Percentiles rank a stretch among this genome's conserved stretches.
These are phyloP conservation scores for Rhopalosiphum nymphaeae DNA, from an alignment of 2,888 invertebrate genomes.

Conservation along the genomic window DNA sequence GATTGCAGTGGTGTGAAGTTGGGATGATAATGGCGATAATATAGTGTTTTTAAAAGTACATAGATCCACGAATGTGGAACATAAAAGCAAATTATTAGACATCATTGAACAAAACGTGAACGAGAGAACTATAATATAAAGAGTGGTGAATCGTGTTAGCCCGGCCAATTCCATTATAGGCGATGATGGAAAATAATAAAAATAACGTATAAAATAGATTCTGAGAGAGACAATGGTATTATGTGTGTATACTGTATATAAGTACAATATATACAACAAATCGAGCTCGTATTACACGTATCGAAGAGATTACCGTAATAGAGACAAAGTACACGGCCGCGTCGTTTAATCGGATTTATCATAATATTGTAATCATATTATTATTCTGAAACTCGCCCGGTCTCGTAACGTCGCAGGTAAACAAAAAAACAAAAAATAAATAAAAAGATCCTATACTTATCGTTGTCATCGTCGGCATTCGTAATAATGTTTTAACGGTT, in stretches of 20 bases:
- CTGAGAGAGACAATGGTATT: background rate
- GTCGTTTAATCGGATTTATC: background rate
- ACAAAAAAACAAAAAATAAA: background rate
- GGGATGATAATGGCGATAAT: background rate
- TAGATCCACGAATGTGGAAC: background rate
- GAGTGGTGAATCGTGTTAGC: background rate
- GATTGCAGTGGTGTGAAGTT: background rate
- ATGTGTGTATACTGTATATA: background rate
- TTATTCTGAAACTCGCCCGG: background rate
- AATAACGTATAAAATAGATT: background rate
- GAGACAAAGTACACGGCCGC: background rate
- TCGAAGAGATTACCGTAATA: background rate
- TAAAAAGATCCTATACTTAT: background rate
- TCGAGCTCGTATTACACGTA: background rate
- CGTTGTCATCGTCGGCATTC: background rate
- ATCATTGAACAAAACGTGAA: slow-evolving; percentile 4
- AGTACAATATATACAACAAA: background rate
- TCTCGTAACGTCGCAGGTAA: background rate
- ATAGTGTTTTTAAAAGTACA: background rate
- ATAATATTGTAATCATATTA: background rate
- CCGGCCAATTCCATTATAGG: background rate
- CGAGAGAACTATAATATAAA: background rate
- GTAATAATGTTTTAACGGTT: background rate
- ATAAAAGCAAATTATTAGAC: slow-evolving; percentile 9
- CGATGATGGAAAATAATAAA: background rate